Evolutionary conservation across 2,888 invertebrate genomes (phyloP).

Genomic region (Teinopalpus imperialis): DNA sequence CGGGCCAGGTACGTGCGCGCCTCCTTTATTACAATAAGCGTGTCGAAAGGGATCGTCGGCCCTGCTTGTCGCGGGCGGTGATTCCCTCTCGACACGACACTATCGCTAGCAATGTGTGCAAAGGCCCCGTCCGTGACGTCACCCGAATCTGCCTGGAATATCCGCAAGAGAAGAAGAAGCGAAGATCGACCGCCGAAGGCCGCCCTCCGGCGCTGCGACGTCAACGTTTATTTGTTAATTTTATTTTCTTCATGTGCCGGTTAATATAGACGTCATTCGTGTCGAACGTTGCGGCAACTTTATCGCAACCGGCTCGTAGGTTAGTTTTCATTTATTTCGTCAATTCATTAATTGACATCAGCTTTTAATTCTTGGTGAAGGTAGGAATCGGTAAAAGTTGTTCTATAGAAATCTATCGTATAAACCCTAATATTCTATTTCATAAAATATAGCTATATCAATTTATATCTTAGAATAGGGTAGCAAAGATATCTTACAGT

Average conservation of each 20-base stretch:
- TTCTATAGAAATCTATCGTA: conserved; percentile 25
- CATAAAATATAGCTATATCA: conserved; percentile 40
- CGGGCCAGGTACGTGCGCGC: conserved; percentile 86
- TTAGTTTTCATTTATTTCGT: conserved; percentile 3
- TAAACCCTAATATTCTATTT: conserved; percentile 41
- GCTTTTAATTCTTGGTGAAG: conserved; percentile 52
- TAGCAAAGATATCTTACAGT: conserved; percentile 27
- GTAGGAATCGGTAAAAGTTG: conserved; percentile 45
- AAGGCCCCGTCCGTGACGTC: conserved; percentile 63
- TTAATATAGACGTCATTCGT: conserved; percentile 6
- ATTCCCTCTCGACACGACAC: conserved; percentile 60
- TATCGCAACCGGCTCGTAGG: background rate
- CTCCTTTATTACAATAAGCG: conserved; percentile 6
- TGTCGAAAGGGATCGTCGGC: conserved; percentile 14
- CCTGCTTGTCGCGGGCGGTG: background rate
- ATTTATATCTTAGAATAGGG: conserved; percentile 31
- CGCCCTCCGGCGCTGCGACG: too few species aligned
- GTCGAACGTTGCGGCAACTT: conserved; percentile 1
- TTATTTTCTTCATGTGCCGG: background rate
- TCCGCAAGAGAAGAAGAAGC: conserved; percentile 31
- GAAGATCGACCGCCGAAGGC: conserved; percentile 5
- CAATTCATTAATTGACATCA: conserved; percentile 22
- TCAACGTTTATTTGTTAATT: background rate
- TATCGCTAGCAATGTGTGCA: conserved; percentile 80
- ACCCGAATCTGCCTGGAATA: conserved; percentile 70